Evolutionary conservation across 2,113 vertebrate genomes (phyloP).

Genomic region (Manacus vitellinus): DNA sequence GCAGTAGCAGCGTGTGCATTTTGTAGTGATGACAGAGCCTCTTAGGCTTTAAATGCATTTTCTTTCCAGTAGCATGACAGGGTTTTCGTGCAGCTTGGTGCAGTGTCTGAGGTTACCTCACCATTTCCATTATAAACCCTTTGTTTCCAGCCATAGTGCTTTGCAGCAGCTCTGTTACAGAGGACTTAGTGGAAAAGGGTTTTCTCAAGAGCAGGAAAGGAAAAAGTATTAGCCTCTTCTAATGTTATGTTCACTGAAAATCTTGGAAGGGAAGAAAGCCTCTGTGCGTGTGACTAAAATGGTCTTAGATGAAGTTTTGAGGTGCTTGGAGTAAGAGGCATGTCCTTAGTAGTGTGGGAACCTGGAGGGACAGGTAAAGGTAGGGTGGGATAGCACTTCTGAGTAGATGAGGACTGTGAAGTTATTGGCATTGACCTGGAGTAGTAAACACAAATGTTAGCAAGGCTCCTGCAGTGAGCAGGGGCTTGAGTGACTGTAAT

Average conservation of each 20-base stretch:
- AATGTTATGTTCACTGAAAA: neutral
- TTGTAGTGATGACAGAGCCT: neutral
- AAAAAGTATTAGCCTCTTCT: neutral
- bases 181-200: neutral
- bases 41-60: neutral
- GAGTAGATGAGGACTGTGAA: neutral
- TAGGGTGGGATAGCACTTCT: fast-evolving
- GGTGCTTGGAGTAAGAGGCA: neutral
- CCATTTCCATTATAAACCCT: neutral
- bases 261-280: neutral
- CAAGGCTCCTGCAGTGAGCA: neutral
- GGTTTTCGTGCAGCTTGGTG: neutral
- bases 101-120: neutral
- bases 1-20: neutral
- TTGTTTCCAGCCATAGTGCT: neutral
- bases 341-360: neutral
- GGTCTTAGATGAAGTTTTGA: neutral
- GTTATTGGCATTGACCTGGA: neutral
- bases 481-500: neutral
- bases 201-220: neutral
- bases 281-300: fast-evolving
- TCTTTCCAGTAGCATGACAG: neutral
- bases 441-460: neutral
- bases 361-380: fast-evolving
- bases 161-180: neutral